Evolutionary conservation across 2,888 invertebrate species (phyloP), one percentile per base, ranked within the genome.

Genomic region (Emmelina monodactyla): DNA sequence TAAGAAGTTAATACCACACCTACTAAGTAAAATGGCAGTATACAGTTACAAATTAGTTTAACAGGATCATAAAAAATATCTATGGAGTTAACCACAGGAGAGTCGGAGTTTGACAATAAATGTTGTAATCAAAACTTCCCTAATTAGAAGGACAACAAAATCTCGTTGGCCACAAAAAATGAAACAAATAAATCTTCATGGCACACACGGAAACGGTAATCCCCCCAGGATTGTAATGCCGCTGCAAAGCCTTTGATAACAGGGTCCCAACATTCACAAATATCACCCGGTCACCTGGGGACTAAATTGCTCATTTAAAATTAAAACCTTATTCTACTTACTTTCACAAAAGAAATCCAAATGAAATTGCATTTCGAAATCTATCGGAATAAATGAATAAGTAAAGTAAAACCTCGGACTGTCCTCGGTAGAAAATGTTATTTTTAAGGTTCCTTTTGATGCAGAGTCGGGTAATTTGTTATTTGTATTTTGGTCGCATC

Each of bases 231-330:
- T 53, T 52, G 47, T 51, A 41, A 32, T 37, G 42, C 47, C 58
- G 53, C 62, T 66, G 66, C 59, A 55, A 48, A 42, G 54, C 54
- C 53, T 60, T 59, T 64, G 65, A 65, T 65, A 65, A 63, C 58
- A 44, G 15, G 28, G 14, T 37, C 29, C 31, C 47, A 44, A 50
- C 51, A 45, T 47, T 53, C 50, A 50, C 51, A 53, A 61, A 60
- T 56, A 54, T 53, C 41, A 53, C 44, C 52, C 46, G 30, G 40
- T 46, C 50, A 51, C 45, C 49, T 46, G 43, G 48, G 53, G 46
- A 49, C 53, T 51, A 54, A 53, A 49, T 47, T 25, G 43, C 46
- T 55, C 53, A 55, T 61, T 61, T 54, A 51, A 55, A 58, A 53
- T 55, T 58, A 50, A 56, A 61, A 61, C 52, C 51, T 55, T 58